These are phyloP conservation scores for Ptilodon capucinus DNA, from an alignment of 2,888 invertebrate species.

Conservation along the genomic window DNA sequence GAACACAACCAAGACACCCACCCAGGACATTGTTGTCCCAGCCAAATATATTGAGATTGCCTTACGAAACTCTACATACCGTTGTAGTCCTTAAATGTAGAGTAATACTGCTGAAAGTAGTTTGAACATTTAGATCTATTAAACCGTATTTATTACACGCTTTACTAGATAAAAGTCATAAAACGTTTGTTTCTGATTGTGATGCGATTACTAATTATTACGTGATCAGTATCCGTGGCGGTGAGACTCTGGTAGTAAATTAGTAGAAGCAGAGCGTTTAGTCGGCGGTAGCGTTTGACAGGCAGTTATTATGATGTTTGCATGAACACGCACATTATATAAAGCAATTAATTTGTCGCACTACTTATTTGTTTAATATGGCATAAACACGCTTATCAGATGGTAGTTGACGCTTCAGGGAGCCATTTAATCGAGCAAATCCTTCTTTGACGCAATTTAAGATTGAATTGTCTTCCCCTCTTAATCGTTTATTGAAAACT, in stretches of 20 bases:
- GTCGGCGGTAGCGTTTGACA: not conserved
- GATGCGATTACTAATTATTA: constrained; percentile 24
- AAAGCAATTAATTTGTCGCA: too few species aligned
- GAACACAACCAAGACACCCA: constrained; percentile 21
- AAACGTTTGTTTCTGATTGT: constrained; percentile 18
- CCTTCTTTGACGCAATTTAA: too few species aligned
- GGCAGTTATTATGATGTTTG: not conserved
- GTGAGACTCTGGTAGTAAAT: constrained; percentile 23
- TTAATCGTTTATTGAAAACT: too few species aligned
- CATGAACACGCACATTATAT: not conserved
- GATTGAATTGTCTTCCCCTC: too few species aligned
- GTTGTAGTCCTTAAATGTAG: not conserved
- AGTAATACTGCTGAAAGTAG: not conserved
- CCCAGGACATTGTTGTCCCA: constrained; percentile 1
- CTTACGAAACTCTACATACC: not conserved
- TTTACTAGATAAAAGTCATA: constrained; percentile 1
- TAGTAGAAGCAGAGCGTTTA: constrained; percentile 4
- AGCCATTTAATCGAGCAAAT: too few species aligned
- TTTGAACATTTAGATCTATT: not conserved
- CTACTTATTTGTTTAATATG: too few species aligned
- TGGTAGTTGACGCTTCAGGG: too few species aligned
- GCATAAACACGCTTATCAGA: too few species aligned
- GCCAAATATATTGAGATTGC: not conserved
- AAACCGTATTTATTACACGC: not conserved
- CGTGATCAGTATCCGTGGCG: constrained; percentile 26